These are phyloP conservation scores for Tryphoninae sp. DNA, from an alignment of 2,888 invertebrate species.

Conservation along the genomic window DNA sequence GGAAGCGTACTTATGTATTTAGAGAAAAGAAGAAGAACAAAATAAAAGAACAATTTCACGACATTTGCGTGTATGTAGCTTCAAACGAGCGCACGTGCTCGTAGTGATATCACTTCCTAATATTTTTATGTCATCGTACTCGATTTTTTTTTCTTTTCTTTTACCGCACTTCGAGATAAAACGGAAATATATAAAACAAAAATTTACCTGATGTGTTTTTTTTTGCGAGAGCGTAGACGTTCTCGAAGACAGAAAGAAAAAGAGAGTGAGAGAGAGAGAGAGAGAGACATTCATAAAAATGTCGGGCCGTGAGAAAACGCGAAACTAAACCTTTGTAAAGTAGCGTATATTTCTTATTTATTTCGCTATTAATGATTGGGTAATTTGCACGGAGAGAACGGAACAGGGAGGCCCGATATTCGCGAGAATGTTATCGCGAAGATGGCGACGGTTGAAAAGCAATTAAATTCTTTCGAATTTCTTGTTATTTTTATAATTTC, in stretches of 20 bases:
- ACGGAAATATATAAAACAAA: constrained; percentile 55
- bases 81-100: constrained; percentile 72
- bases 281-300: constrained; percentile 26
- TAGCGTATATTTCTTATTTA: constrained; percentile 66
- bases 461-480: constrained; percentile 19
- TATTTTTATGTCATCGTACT: constrained; percentile 61
- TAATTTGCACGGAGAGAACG: constrained; percentile 44
- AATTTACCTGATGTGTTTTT: constrained; percentile 59
- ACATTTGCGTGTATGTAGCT: constrained; percentile 73
- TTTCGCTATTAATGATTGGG: constrained; percentile 62
- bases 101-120: constrained; percentile 79
- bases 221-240: constrained; percentile 49
- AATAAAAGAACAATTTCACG: constrained; percentile 60
- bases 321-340: constrained; percentile 61
- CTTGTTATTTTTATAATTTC: constrained; percentile 27
- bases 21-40: constrained; percentile 14
- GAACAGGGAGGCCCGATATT: constrained; percentile 51
- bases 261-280: constrained; percentile 24
- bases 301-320: constrained; percentile 39
- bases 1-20: constrained; percentile 57
- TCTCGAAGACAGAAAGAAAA: constrained; percentile 23
- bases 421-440: constrained; percentile 8
- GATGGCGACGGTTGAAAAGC: constrained; percentile 20
- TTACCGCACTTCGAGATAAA: constrained; percentile 51
- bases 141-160: constrained; percentile 34